Evolutionary conservation across 2,888 invertebrate species (phyloP).

Genomic region (Automeris io): DNA sequence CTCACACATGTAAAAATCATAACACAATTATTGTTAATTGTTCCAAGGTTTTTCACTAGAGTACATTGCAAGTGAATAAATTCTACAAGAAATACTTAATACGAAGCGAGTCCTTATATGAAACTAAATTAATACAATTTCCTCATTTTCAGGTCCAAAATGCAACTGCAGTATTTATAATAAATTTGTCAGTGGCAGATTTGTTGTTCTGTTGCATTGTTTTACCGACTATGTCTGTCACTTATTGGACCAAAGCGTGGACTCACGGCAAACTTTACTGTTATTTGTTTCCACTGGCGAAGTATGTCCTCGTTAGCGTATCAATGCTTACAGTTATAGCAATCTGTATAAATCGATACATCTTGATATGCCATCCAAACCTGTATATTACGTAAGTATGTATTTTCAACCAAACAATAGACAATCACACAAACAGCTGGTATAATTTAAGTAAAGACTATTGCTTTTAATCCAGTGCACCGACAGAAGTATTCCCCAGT

Average conservation of each 20-base stretch:
- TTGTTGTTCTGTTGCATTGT: slow-evolving; percentile 10
- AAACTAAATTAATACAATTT: background rate
- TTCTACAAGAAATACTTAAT: too few species aligned
- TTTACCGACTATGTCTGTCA: slow-evolving; percentile 9
- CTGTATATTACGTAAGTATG: slow-evolving; percentile 13
- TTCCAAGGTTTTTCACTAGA: too few species aligned
- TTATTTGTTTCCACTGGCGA: slow-evolving; percentile 8
- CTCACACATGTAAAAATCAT: too few species aligned
- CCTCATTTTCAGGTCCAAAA: slow-evolving; percentile 14
- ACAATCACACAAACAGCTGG: too few species aligned
- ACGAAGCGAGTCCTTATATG: too few species aligned
- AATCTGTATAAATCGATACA: slow-evolving; percentile 15
- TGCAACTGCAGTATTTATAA: slow-evolving; percentile 17
- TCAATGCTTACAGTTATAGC: slow-evolving; percentile 11
- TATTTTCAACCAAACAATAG: too few species aligned
- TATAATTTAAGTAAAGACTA: too few species aligned
- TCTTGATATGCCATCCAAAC: slow-evolving; percentile 15
- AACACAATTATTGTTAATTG: too few species aligned
- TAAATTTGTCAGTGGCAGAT: slow-evolving; percentile 13
- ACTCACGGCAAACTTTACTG: slow-evolving; percentile 11
- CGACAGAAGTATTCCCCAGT: too few species aligned
- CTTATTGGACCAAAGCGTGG: slow-evolving; percentile 12
- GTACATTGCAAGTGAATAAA: too few species aligned
- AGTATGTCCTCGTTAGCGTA: slow-evolving; percentile 6
- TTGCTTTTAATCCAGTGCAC: too few species aligned